Base-by-base conservation (phyloP, 2,888 invertebrate species). In the Junonia oenone region DNA sequence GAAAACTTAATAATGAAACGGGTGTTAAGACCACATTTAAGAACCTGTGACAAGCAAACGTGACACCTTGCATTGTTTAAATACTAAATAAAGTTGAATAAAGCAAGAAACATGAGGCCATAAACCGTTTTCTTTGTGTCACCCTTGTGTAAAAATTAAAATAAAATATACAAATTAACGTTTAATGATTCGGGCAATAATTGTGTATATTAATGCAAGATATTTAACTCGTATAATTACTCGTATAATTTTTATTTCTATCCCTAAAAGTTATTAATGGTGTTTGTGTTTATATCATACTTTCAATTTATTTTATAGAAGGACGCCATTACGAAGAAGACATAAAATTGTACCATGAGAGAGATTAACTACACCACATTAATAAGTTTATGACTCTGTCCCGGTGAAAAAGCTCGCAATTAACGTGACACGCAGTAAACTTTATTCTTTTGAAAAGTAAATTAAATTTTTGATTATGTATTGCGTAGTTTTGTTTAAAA, bases 311-410 rank as follows among this genome's bases (percentile, higher is more conserved):
- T 35, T 51, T 17, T n/a, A 19, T 9, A 13, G 56, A 14, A 27
- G 54, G 43, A 51, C 51, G 52, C 43, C 49, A 56, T 55, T 40
- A 40, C 38, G 38, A 19, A 40, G 38, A n/a, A 40, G 38, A 40
- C 38, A 40, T 62, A 63, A 56, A 62, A 54, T 59, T 62, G 56
- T 59, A 54, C 56, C 59, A 59, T 59, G 57, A 59, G 57, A 61
- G 60, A 63, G 65, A 66, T 65, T 65, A 65, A 66, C 62, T 60
- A 62, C 63, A 51, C 50, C 52, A 51, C 66, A 65, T 65, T 66
- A 63, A 66, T 66, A 66, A 63, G 62, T 63, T 66, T 63, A 65
- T 63, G 66, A 66, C 61, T 63, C 60, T 61, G 64, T 58, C 62
- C 56, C 65, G 38, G 62, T 64, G 63, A 63, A 65, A 63, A 64